Evolutionary conservation across 2,113 vertebrate genomes (phyloP), one percentile per base, ranked within the genome.

Genomic region (Sylvilagus bachmani): DNA sequence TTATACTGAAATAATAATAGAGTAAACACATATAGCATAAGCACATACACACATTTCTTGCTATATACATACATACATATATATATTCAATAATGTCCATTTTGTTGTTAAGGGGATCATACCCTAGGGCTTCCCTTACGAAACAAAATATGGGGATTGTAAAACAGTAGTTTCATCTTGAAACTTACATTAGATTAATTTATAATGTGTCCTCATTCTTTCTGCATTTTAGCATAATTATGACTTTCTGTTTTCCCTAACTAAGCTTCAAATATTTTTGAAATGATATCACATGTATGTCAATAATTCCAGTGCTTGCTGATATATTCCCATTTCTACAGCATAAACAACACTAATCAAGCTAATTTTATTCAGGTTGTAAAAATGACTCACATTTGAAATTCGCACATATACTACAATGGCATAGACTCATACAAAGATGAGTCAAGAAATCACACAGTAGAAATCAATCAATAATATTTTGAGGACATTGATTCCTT

Each of bases 1-100:
- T 77, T 66, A 88, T 58, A 44, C 6, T 44, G 44, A 96, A 89
- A 79, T 81, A 92, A 84, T 82, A n/a, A 84, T 58, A 58, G 90
- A 94, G 19, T 79, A 66, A 95, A 51, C 27, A 93, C 16, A 89
- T 44, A 71, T 24, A 58, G 31, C 22, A 73, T 9, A 86, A 74
- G 22, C 19, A 89, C 11, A 38, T 7, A 89, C 36, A 75, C 0
- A 55, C 31, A 44, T 27, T 33, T 55, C 29, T 58, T 58, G 55
- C 7, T 8, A 69, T 31, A n/a, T 4, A 53, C n/a, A 75, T 11
- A 66, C 53, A 69, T 79, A 31, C 10, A 75, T 7, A n/a, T 13
- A 0, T 2, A 10, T 25, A 44, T 49, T 81, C 29, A 84, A 71
- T 64, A 80, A 71, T 29, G 71, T 64, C 2, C 2, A 4, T 44